Conservation (phyloP, 2,888 invertebrate species). For the Eupeodes latifasciatus region DNA sequence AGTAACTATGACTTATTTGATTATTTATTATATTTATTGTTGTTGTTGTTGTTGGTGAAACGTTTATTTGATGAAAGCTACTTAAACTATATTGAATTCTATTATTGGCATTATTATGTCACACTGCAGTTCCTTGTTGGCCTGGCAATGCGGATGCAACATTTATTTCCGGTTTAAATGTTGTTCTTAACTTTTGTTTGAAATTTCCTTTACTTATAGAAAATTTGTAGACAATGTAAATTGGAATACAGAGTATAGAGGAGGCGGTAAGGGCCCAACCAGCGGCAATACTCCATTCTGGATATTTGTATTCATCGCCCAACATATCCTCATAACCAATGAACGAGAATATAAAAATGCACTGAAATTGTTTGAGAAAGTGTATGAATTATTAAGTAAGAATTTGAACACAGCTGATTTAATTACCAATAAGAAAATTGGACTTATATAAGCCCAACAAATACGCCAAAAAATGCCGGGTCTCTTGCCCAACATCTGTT, state of each 20-base stretch:
- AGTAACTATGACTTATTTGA: conserved; percentile 57
- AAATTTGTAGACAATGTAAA: conserved; percentile 92
- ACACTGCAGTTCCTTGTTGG: conserved; percentile 83
- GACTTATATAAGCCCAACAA: conserved; percentile 95
- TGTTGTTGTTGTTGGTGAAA: conserved; percentile 73
- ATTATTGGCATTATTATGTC: conserved; percentile 81
- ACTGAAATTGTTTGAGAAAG: conserved; percentile 83
- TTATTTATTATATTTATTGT: conserved; percentile 60
- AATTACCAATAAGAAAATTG: conserved; percentile 91
- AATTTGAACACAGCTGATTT: neutral
- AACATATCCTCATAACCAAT: conserved; percentile 92
- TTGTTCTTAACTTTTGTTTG: conserved; percentile 78
- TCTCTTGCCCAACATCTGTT: conserved; percentile 92
- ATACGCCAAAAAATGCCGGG: conserved; percentile 92
- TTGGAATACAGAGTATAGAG: conserved; percentile 93
- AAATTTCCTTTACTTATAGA: conserved; percentile 87
- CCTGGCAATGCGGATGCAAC: conserved; percentile 83
- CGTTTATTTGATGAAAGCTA: conserved; percentile 59
- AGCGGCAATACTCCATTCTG: conserved; percentile 91
- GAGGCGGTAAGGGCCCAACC: conserved; percentile 94
- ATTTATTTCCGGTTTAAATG: conserved; percentile 81
- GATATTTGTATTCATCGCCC: conserved; percentile 90
- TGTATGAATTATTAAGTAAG: neutral
- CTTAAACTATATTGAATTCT: conserved; percentile 50
- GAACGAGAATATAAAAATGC: conserved; percentile 93